Percentiles rank a stretch among this genome's conserved stretches.
Conservation (phyloP, 2,888 invertebrate species). For the Euzetes globulus region DNA sequence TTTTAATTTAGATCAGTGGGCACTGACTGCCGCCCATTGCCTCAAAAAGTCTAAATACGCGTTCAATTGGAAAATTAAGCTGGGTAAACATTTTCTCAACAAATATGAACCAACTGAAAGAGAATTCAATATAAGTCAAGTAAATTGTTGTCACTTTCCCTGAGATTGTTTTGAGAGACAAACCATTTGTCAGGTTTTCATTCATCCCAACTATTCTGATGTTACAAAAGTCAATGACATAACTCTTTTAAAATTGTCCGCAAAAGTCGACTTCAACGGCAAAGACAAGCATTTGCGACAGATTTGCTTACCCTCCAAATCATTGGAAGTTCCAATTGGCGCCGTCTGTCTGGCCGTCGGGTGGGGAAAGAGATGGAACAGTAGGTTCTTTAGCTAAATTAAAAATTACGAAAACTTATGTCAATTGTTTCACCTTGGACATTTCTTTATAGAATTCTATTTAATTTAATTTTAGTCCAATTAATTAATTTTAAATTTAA, state of each 20-base stretch:
- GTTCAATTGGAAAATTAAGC: constrained; percentile 20
- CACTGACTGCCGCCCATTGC: constrained; percentile 31
- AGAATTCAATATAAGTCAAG: constrained; percentile 9
- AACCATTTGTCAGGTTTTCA: neutral
- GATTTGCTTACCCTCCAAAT: constrained; percentile 1
- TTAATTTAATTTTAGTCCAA: too few species aligned
- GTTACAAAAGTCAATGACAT: constrained; percentile 28
- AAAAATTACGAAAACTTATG: too few species aligned
- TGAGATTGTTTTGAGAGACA: too few species aligned
- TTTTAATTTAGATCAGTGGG: constrained; percentile 2
- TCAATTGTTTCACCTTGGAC: too few species aligned
- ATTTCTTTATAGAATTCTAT: too few species aligned
- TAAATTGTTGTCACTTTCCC: neutral
- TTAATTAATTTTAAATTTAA: too few species aligned
- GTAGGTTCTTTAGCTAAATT: too few species aligned
- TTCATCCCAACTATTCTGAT: constrained; percentile 14
- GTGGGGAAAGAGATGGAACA: constrained; percentile 30
- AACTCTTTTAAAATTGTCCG: constrained; percentile 18
- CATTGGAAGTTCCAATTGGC: neutral
- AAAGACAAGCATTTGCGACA: constrained; percentile 23
- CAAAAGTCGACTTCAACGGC: constrained; percentile 12
- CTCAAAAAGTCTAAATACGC: neutral
- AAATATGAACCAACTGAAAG: constrained; percentile 20
- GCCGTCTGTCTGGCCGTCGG: constrained; percentile 11
- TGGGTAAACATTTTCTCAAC: constrained; percentile 24